phyloP scores from a whole-genome alignment of 1,140 invertebrate genomes.

The Eupristina koningsbergeri region DNA sequence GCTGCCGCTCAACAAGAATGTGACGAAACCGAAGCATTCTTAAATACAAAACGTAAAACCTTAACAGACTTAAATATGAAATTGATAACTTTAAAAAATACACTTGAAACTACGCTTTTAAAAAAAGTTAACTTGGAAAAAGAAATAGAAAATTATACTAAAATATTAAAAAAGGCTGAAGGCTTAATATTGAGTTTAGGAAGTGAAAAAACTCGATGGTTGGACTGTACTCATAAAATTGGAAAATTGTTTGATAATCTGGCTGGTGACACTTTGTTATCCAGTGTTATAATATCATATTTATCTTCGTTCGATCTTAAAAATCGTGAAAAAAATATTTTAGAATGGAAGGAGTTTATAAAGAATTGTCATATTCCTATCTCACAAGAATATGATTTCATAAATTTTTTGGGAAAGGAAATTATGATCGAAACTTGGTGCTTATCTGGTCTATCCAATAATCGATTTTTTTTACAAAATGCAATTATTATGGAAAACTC shows the following conservation, averaged over 20 bases:
- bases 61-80: slow-evolving; percentile 77
- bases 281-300: slow-evolving; percentile 79
- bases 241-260: slow-evolving; percentile 77
- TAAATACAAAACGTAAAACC: slow-evolving; percentile 77
- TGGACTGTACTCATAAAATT: slow-evolving; percentile 74
- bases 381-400: slow-evolving; percentile 75
- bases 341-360: slow-evolving; percentile 75
- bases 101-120: slow-evolving; percentile 69
- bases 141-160: slow-evolving; percentile 74
- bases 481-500: slow-evolving; percentile 77
- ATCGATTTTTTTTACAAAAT: slow-evolving; percentile 81
- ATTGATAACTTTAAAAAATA: slow-evolving; percentile 74
- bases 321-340: slow-evolving; percentile 68
- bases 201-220: slow-evolving; percentile 82
- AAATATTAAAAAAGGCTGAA: slow-evolving; percentile 82
- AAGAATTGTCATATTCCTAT: slow-evolving; percentile 75
- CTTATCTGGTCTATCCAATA: slow-evolving; percentile 77
- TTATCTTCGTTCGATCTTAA: slow-evolving; percentile 76
- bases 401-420: slow-evolving; percentile 76
- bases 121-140: slow-evolving; percentile 76
- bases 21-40: slow-evolving; percentile 75
- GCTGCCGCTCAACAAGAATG: slow-evolving; percentile 76
- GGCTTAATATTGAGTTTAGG: slow-evolving; percentile 78
- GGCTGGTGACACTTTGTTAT: slow-evolving; percentile 79
- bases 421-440: slow-evolving; percentile 77